Evolutionary conservation across 2,888 invertebrate species (phyloP).

Genomic region (Ceratothoa steindachneri): DNA sequence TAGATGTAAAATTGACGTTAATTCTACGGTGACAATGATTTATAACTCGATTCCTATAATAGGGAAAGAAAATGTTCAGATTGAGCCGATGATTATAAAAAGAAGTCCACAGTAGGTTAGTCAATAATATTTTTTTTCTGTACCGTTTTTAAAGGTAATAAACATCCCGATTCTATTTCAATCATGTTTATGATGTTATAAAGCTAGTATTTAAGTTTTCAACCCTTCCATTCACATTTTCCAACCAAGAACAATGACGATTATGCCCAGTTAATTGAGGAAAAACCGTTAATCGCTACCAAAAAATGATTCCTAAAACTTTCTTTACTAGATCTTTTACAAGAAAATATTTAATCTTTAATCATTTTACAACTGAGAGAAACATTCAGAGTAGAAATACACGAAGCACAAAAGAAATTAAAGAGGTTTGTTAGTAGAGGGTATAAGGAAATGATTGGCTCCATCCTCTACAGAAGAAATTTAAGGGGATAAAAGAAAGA

Average conservation of each 20-base stretch:
- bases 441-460: too few relatives aligned
- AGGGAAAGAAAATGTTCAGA: neutral
- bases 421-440: too few relatives aligned
- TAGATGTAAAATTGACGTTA: neutral
- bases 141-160: neutral
- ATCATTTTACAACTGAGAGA: too few relatives aligned
- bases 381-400: too few relatives aligned
- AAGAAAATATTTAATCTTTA: too few relatives aligned
- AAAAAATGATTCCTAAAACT: too few relatives aligned
- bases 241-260: neutral
- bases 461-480: too few relatives aligned
- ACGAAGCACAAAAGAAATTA: too few relatives aligned
- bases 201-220: neutral
- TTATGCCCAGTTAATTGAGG: too few relatives aligned
- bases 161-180: neutral
- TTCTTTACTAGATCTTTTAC: too few relatives aligned
- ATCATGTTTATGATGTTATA: neutral
- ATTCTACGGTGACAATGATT: neutral
- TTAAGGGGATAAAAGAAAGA: too few relatives aligned
- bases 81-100: neutral
- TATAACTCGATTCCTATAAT: neutral
- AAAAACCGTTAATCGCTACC: too few relatives aligned
- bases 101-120: neutral
- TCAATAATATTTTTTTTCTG: neutral
- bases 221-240: neutral